These are phyloP conservation scores for Scolopax bukidnonensis DNA, from an alignment of 2,797 vertebrate genomes.

Conservation along the genomic window DNA sequence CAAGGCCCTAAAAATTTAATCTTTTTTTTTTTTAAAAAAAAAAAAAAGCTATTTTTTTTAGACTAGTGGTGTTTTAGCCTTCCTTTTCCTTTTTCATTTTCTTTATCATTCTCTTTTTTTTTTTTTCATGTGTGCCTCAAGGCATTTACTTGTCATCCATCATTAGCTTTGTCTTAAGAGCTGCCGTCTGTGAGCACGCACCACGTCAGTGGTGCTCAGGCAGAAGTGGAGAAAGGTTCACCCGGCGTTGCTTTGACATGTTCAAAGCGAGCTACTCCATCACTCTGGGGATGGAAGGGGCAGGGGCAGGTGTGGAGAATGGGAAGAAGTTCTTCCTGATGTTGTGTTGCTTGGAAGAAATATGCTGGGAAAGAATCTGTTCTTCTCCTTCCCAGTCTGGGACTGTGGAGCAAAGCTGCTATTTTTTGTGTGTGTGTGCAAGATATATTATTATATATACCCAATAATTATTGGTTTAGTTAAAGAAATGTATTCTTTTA, in stretches of 20 bases:
- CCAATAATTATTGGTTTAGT: constrained; percentile 55
- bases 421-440: background rate
- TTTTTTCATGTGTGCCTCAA: background rate
- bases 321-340: constrained; percentile 30
- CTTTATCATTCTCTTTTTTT: constrained; percentile 7
- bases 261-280: constrained; percentile 58
- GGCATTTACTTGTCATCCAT: constrained; percentile 68
- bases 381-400: constrained; percentile 14
- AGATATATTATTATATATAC: background rate
- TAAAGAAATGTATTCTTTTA: constrained; percentile 41
- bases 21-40: background rate
- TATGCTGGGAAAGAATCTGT: constrained; percentile 16
- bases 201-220: constrained; percentile 44
- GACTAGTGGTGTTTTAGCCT: background rate
- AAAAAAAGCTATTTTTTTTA: background rate
- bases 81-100: constrained; percentile 49
- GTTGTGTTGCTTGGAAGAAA: constrained; percentile 16
- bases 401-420: background rate
- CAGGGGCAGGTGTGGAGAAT: background rate
- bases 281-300: constrained; percentile 22
- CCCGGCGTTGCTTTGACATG: constrained; percentile 31
- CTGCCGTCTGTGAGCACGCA: constrained; percentile 38
- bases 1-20: background rate
- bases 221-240: constrained; percentile 53
- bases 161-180: constrained; percentile 67